phyloP scores from a whole-genome alignment of 1,140 invertebrate genomes.

The Drosophila setifemur region DNA sequence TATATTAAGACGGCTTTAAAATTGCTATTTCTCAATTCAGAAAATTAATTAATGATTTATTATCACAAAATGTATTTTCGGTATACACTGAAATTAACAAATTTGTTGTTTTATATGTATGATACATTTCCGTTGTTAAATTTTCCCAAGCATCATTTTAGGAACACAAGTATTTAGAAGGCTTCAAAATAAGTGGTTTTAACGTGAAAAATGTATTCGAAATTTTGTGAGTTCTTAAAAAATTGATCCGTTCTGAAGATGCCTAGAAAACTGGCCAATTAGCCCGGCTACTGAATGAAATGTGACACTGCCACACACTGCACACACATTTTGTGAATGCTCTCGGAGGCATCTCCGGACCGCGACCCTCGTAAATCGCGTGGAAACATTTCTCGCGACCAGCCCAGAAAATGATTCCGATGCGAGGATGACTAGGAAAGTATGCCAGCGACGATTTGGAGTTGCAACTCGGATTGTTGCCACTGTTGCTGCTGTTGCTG shows the following conservation, averaged over 20 bases:
- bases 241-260: neutral
- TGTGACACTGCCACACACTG: slow-evolving; percentile 23
- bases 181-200: no score
- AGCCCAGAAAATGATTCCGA: slow-evolving; percentile 41
- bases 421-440: slow-evolving; percentile 43
- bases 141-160: no score
- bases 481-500: neutral
- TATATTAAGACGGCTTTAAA: no score
- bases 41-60: no score
- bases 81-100: no score
- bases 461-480: slow-evolving; percentile 7
- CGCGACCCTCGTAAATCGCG: slow-evolving; percentile 52
- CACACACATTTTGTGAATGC: slow-evolving; percentile 26
- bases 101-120: no score
- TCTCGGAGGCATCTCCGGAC: slow-evolving; percentile 27
- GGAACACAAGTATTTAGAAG: neutral
- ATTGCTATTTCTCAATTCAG: no score
- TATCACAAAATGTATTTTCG: no score
- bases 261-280: slow-evolving; percentile 14
- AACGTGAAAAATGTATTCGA: no score
- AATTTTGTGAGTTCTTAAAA: no score
- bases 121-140: no score
- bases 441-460: slow-evolving; percentile 45
- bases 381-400: slow-evolving; percentile 45
- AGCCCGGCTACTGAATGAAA: slow-evolving; percentile 19